Percentiles rank a stretch among this genome's conserved stretches.
These are phyloP conservation scores for Atrichornis clamosus DNA, from an alignment of 2,113 vertebrate species.

Conservation along the genomic window DNA sequence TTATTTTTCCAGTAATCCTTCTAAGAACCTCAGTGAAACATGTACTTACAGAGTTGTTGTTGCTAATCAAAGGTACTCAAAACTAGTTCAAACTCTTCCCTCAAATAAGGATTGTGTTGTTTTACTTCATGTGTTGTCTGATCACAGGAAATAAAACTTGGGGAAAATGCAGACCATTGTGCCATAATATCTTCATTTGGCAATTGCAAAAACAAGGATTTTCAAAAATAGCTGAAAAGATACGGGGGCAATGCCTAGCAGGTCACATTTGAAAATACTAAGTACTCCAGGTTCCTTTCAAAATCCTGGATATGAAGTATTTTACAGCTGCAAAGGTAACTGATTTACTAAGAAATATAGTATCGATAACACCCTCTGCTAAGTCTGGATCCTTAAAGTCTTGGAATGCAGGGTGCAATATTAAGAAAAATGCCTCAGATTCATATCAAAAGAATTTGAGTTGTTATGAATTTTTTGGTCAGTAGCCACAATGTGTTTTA, in stretches of 20 bases:
- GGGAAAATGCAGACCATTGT: not conserved
- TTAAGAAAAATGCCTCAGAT: not conserved
- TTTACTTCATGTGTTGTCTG: not conserved
- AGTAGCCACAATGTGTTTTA: not conserved
- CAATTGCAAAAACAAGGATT: not conserved
- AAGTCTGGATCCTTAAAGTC: not conserved
- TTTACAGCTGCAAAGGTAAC: not conserved
- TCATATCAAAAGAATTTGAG: not conserved
- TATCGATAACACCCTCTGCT: not conserved
- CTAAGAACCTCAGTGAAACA: not conserved
- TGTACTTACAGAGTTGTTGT: not conserved
- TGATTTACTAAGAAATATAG: not conserved
- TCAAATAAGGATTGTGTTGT: not conserved
- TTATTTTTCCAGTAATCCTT: not conserved
- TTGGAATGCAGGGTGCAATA: not conserved
- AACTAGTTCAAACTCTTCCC: not conserved
- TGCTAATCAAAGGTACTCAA: not conserved
- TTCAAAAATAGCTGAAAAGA: not conserved
- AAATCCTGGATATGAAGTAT: not conserved
- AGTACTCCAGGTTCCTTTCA: not conserved
- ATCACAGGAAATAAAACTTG: not conserved
- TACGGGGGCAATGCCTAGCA: fast-evolving
- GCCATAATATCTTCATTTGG: not conserved
- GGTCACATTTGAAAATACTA: not conserved
- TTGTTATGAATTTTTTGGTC: not conserved